Evolutionary conservation across 1,140 invertebrate genomes (phyloP).

Genomic region (Panagrolaimus sp.): DNA sequence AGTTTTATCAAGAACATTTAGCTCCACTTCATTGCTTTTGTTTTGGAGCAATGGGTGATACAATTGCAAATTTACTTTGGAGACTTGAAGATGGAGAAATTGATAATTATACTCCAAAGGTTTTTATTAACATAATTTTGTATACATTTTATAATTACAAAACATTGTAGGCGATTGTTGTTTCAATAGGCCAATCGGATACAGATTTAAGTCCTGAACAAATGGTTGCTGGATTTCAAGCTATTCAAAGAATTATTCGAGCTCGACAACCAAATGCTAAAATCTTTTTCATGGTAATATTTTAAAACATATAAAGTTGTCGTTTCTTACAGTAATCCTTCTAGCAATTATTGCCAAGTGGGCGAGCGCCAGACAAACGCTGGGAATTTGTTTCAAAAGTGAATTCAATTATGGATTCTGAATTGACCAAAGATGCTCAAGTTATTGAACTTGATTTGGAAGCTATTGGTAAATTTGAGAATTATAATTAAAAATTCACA

Average conservation of each 20-base stretch:
- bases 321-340: not conserved
- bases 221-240: slow-evolving; percentile 10
- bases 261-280: slow-evolving; percentile 23
- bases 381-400: slow-evolving; percentile 25
- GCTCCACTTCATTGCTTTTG: slow-evolving; percentile 62
- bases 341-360: slow-evolving; percentile 28
- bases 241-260: slow-evolving; percentile 15
- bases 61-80: slow-evolving; percentile 62
- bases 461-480: slow-evolving; percentile 15
- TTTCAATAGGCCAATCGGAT: slow-evolving; percentile 29
- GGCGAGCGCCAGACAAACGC: slow-evolving; percentile 16
- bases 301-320: slow-evolving; percentile 2
- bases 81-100: slow-evolving; percentile 61
- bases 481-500: no score
- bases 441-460: slow-evolving; percentile 19
- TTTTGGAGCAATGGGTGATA: slow-evolving; percentile 61
- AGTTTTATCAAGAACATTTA: slow-evolving; percentile 61
- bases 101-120: slow-evolving; percentile 61
- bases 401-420: slow-evolving; percentile 25
- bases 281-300: slow-evolving; percentile 29
- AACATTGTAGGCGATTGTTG: slow-evolving; percentile 18
- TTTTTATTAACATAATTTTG: slow-evolving; percentile 25
- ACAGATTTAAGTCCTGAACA: slow-evolving; percentile 10
- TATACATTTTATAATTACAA: no score
- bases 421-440: slow-evolving; percentile 12